Evolutionary conservation across 2,888 invertebrate genomes (phyloP).

Genomic region (Drosophila engyochracea): DNA sequence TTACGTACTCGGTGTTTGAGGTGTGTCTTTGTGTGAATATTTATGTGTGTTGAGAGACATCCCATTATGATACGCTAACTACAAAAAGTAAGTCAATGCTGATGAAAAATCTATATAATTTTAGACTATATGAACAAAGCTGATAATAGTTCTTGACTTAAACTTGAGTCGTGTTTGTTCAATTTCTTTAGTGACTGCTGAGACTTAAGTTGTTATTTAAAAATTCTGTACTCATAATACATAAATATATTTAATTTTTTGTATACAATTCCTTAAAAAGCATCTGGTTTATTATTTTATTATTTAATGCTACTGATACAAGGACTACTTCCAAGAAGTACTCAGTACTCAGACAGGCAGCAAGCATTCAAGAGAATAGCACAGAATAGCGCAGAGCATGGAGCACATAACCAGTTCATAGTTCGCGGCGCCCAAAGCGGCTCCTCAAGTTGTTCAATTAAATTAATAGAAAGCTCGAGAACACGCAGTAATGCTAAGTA

Average conservation of each 20-base stretch:
- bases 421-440: constrained; percentile 8
- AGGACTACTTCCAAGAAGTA: background rate
- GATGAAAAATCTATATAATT: background rate
- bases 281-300: background rate
- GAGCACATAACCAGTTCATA: background rate
- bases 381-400: background rate
- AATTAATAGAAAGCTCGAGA: constrained; percentile 75
- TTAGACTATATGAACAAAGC: background rate
- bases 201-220: background rate
- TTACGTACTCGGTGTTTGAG: background rate
- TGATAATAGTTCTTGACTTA: background rate
- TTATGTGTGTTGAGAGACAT: too few species aligned
- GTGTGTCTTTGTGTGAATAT: constrained; percentile 18
- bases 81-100: background rate
- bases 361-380: background rate
- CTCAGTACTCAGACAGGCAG: background rate
- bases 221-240: background rate
- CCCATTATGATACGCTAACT: background rate
- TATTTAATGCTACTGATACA: background rate
- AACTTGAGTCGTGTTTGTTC: background rate
- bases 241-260: background rate
- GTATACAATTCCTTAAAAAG: background rate
- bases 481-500: constrained; percentile 75
- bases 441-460: constrained; percentile 69
- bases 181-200: background rate